These are phyloP conservation scores for Calliopum simillimum DNA, from an alignment of 2,888 invertebrate genomes.

Conservation along the genomic window DNA sequence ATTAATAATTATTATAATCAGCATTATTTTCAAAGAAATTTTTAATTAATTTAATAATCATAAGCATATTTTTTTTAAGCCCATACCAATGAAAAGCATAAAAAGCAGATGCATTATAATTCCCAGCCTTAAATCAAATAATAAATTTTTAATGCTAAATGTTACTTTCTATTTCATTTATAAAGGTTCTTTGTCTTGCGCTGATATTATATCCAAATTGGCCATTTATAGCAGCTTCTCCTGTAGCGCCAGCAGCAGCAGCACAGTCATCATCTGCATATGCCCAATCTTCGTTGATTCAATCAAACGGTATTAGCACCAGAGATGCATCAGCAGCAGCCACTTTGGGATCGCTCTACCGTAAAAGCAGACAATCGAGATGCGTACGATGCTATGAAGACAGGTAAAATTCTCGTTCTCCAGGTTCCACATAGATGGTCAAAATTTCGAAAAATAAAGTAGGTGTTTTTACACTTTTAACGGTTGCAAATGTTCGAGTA, in stretches of 20 bases:
- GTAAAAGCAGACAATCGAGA: conserved; percentile 61
- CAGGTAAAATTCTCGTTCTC: conserved; percentile 50
- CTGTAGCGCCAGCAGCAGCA: conserved; percentile 7
- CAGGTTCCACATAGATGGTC: too few species aligned
- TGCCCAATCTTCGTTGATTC: conserved; percentile 28
- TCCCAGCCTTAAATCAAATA: too few species aligned
- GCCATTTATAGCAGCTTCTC: conserved; percentile 16
- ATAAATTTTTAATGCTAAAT: too few species aligned
- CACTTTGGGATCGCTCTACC: conserved; percentile 54
- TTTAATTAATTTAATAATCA: too few species aligned
- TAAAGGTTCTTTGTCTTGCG: conserved; percentile 39
- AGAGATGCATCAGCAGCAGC: conserved; percentile 28
- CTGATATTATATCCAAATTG: conserved; percentile 40
- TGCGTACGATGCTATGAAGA: conserved; percentile 66
- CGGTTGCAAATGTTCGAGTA: too few species aligned
- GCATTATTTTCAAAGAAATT: too few species aligned
- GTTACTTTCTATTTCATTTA: conserved; percentile 32
- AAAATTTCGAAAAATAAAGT: too few species aligned
- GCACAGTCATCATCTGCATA: background rate
- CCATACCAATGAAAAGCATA: too few species aligned
- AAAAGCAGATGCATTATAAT: too few species aligned
- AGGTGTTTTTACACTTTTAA: too few species aligned
- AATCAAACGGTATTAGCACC: conserved; percentile 27
- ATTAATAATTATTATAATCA: too few species aligned
- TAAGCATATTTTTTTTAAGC: too few species aligned